Conservation (phyloP, 2,797 vertebrate species). For the Diglossa cyanea region DNA sequence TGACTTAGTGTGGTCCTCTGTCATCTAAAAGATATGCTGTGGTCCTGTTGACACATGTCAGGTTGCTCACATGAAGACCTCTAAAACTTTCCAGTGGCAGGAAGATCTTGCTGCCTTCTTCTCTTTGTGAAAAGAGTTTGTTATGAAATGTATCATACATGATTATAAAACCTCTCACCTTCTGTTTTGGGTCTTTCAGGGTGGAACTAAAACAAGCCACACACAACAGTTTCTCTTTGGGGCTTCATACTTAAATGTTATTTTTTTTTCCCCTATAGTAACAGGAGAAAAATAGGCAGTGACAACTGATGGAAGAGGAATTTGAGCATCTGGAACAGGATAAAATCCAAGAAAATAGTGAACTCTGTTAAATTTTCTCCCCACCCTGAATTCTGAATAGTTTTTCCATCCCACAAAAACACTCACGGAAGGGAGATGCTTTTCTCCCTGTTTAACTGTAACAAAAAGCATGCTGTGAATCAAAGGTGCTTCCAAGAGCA, state of each 20-base stretch:
- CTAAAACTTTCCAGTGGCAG: not conserved
- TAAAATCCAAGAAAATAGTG: not conserved
- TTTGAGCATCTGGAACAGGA: not conserved
- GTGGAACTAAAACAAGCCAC: not conserved
- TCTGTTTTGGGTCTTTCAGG: not conserved
- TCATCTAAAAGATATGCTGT: not conserved
- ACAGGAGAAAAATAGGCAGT: not conserved
- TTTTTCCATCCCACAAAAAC: conserved; percentile 37
- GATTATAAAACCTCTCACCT: not conserved
- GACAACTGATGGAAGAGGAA: not conserved
- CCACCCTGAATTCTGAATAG: not conserved
- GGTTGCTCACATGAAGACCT: not conserved
- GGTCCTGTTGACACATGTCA: rapidly evolving
- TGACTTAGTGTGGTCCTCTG: not conserved
- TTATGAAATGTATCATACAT: not conserved
- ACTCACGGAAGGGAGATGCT: not conserved
- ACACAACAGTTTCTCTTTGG: not conserved
- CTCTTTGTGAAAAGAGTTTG: not conserved
- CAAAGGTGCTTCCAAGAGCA: conserved; percentile 42
- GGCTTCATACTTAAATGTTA: not conserved
- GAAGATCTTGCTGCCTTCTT: not conserved
- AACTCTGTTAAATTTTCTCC: not conserved
- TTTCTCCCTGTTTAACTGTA: conserved; percentile 1
- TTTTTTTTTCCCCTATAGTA: not conserved
- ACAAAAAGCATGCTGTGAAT: not conserved